Evolutionary conservation across 2,113 vertebrate species (phyloP), one percentile per base, ranked within the genome.

Genomic region (Egretta garzetta): DNA sequence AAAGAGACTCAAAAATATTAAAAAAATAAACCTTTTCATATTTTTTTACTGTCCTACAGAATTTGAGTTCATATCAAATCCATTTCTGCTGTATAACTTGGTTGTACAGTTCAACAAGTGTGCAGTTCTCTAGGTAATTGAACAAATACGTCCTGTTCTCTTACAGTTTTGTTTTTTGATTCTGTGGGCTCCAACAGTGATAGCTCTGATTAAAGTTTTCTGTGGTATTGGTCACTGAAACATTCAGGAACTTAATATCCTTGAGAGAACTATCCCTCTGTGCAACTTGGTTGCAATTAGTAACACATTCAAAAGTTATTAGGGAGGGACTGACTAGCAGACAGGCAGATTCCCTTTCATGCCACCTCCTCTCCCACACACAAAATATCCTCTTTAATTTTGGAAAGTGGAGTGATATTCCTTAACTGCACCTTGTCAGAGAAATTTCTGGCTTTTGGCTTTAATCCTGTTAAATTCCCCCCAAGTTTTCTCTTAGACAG

Each of bases 261-360:
- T 80, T 4, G 3, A 80, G 35, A 91, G 45, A 91, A 33, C 27
- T 66, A 47, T 53, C 35, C 55, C 27, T 58, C 73, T 23, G 3
- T 77, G 84, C 39, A 95, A 90, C 86, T 92, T 83, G 43, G 26
- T 75, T 92, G 82, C 49, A 82, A 93, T 93, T 90, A 91, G 56
- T 50, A 89, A n/a, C 55, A 81, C 50, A 84, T 71, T 82, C 70
- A 88, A 35, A 94, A 79, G 41, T 80, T 93, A 53, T 71, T 60
- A 76, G 10, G 10, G 21, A 63, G 24, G 9, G 37, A 56, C 20
- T 45, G 47, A 52, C n/a, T 33, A 80, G 22, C 30, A 94, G 45
- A 80, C 39, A 73, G 82, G 17, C 30, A 93, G 43, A 92, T 80
- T 93, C 45, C 3, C 2, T 30, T 86, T 92, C 7, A 2, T 41